A percentile compares a stretch with the other conserved stretches of the same genome.
These are phyloP conservation scores for Andricus curvator DNA, from an alignment of 2,888 invertebrate species.

Conservation along the genomic window DNA sequence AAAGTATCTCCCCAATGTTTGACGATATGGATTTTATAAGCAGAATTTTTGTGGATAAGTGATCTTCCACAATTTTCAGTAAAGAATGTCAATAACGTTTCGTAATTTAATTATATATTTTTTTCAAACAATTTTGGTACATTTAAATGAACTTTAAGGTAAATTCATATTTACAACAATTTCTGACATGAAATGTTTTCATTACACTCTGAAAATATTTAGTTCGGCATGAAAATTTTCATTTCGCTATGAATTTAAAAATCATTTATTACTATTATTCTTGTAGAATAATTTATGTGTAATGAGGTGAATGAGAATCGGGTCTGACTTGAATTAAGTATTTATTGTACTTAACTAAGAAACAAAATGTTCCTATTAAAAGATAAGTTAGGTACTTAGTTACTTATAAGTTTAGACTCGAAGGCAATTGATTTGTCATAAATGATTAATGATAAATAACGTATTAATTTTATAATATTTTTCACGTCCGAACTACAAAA, in stretches of 20 bases:
- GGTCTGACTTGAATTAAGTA: conserved; percentile 5
- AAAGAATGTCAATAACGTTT: not conserved
- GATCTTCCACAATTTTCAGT: not conserved
- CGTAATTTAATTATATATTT: not conserved
- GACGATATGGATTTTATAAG: not conserved
- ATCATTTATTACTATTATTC: not conserved
- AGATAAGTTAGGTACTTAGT: not conserved
- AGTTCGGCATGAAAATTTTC: not conserved
- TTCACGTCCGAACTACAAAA: not conserved
- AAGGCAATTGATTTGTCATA: not conserved
- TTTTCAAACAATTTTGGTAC: not conserved
- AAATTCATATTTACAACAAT: not conserved
- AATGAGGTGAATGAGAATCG: not conserved
- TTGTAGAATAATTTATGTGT: not conserved
- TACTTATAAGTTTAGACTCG: not conserved
- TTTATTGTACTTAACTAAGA: not conserved
- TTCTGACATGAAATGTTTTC: not conserved
- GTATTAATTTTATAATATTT: not conserved
- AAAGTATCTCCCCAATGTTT: not conserved
- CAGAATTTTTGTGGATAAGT: not conserved
- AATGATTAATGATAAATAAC: not conserved
- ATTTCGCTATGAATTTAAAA: not conserved
- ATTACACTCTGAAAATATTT: conserved; percentile 35
- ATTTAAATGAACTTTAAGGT: not conserved
- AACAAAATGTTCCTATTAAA: not conserved